phyloP scores from a whole-genome alignment of 2,113 vertebrate genomes.

The Neodon shergylaensis region DNA sequence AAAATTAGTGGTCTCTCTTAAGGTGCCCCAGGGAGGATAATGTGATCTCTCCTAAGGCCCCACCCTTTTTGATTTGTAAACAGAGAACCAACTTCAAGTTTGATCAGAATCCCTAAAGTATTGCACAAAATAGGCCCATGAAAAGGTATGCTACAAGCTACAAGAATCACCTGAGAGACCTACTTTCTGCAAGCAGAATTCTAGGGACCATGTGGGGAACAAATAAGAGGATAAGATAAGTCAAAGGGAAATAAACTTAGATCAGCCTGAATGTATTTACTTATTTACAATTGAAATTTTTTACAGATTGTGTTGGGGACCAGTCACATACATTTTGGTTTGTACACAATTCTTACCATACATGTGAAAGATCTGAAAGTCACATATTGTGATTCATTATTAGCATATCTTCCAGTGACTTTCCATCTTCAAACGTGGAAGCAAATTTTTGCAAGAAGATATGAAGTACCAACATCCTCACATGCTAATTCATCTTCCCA shows the following conservation, averaged over 20 bases:
- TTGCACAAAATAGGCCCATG: background rate
- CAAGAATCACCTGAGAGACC: background rate
- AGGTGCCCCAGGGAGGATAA: background rate
- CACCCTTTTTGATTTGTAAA: background rate
- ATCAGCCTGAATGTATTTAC: background rate
- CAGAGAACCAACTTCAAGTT: background rate
- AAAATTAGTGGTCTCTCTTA: background rate
- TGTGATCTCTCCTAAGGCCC: background rate
- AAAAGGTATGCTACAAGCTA: background rate
- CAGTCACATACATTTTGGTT: background rate
- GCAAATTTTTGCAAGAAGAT: background rate
- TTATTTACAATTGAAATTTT: background rate
- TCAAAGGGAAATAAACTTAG: background rate
- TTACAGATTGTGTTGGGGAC: background rate
- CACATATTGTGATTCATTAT: background rate
- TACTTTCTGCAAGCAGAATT: background rate
- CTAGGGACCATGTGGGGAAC: background rate
- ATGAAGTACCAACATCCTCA: background rate
- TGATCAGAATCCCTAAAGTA: background rate
- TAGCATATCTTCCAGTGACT: too few species aligned
- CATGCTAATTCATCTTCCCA: background rate
- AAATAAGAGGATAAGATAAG: background rate
- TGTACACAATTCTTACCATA: background rate
- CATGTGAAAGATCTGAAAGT: background rate
- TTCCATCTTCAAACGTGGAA: background rate